Evolutionary conservation across 2,113 vertebrate genomes (phyloP).

Genomic region (Toxostoma redivivum): DNA sequence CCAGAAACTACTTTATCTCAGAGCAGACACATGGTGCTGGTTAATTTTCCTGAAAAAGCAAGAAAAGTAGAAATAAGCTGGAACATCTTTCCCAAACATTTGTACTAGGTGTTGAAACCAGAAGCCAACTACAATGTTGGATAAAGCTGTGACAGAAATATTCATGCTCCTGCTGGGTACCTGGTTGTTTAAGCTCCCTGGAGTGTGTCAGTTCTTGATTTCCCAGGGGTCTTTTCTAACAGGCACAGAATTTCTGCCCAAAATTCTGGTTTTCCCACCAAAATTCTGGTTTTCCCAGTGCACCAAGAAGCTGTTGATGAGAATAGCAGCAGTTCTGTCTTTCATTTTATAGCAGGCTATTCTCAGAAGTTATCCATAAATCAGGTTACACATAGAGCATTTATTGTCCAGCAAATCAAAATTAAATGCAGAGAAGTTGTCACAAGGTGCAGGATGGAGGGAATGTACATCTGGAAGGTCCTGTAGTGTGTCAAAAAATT

Average conservation of each 20-base stretch:
- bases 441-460: background rate
- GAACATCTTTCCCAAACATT: background rate
- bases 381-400: background rate
- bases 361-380: background rate
- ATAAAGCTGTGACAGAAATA: background rate
- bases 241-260: background rate
- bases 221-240: background rate
- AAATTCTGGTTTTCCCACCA: background rate
- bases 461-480: background rate
- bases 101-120: background rate
- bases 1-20: background rate
- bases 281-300: background rate
- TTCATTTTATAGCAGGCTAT: background rate
- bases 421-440: background rate
- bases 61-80: background rate
- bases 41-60: background rate
- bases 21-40: background rate
- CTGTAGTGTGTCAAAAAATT: background rate
- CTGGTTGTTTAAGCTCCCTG: background rate
- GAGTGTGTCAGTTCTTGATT: background rate
- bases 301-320: background rate
- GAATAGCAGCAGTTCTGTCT: background rate
- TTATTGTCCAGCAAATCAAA: background rate
- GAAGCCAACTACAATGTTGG: background rate
- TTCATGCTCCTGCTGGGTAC: background rate